phyloP scores from a whole-genome alignment of 2,888 invertebrate genomes.

The Plusia festucae region DNA sequence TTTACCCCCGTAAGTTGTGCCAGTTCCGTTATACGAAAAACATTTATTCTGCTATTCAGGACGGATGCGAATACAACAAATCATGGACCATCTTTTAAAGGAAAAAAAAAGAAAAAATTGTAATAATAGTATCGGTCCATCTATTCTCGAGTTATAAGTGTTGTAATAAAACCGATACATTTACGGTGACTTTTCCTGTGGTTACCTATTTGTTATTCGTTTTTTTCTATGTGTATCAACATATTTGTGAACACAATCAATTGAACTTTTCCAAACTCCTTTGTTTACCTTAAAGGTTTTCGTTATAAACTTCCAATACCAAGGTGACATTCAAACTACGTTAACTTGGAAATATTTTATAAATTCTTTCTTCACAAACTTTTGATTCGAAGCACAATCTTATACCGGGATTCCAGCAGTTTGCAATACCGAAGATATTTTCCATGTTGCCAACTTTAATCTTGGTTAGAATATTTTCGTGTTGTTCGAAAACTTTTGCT shows the following conservation, averaged over 20 bases:
- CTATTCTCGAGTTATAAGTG: no score
- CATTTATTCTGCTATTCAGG: no score
- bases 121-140: no score
- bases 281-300: constrained; percentile 8
- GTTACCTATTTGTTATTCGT: no score
- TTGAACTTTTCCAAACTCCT: neutral
- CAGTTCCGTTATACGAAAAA: no score
- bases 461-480: constrained; percentile 44
- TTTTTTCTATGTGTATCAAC: no score
- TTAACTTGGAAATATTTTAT: constrained; percentile 46
- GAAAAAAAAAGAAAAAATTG: no score
- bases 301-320: constrained; percentile 14
- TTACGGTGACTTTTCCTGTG: no score
- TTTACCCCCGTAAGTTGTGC: no score
- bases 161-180: no score
- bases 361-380: constrained; percentile 47
- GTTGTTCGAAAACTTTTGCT: constrained; percentile 17
- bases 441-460: constrained; percentile 31
- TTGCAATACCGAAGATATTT: constrained; percentile 34
- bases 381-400: constrained; percentile 45
- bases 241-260: neutral
- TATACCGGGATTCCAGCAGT: constrained; percentile 41
- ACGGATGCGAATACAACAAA: no score
- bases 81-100: no score
- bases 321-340: constrained; percentile 30